These are phyloP conservation scores for Reinhardtius hippoglossoides DNA, from an alignment of 2,113 vertebrate species.

Conservation along the genomic window DNA sequence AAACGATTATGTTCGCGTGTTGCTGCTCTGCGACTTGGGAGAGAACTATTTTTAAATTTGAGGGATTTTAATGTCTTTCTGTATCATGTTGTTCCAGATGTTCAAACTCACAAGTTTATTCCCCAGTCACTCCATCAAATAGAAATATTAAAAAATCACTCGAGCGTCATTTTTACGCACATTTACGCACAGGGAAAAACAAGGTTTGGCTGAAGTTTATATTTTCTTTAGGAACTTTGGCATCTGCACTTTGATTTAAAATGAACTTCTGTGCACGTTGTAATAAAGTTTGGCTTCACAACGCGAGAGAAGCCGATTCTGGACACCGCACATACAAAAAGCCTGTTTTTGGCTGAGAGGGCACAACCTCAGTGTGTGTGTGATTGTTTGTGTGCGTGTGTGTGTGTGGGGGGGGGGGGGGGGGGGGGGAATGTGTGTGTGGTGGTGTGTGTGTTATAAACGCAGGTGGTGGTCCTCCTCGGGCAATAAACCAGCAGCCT, in stretches of 20 bases:
- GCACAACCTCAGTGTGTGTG: constrained; percentile 4
- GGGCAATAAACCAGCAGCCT: constrained; percentile 61
- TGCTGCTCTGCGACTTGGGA: too few relatives aligned
- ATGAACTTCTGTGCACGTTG: neutral
- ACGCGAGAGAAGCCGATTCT: too few relatives aligned
- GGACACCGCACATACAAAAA: too few relatives aligned
- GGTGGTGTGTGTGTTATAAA: constrained; percentile 3
- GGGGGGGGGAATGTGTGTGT: too few relatives aligned
- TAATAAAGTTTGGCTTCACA: too few relatives aligned
- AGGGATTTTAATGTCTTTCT: too few relatives aligned
- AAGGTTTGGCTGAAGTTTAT: too few relatives aligned
- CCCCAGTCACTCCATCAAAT: neutral
- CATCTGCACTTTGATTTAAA: neutral
- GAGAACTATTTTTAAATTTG: too few relatives aligned
- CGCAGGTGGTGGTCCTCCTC: constrained; percentile 65
- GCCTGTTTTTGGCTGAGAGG: constrained; percentile 7
- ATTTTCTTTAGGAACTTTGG: neutral
- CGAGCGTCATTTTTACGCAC: neutral
- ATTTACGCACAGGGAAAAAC: neutral
- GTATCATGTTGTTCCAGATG: neutral
- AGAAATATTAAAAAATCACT: neutral
- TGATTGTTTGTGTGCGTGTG: neutral
- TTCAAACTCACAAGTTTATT: neutral
- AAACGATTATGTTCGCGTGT: neutral
- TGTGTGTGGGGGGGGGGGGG: too few relatives aligned